A percentile compares a stretch with the other conserved stretches of the same genome.
Conservation (phyloP, 1,140 invertebrate genomes). For the Aradophagus sp. region DNA sequence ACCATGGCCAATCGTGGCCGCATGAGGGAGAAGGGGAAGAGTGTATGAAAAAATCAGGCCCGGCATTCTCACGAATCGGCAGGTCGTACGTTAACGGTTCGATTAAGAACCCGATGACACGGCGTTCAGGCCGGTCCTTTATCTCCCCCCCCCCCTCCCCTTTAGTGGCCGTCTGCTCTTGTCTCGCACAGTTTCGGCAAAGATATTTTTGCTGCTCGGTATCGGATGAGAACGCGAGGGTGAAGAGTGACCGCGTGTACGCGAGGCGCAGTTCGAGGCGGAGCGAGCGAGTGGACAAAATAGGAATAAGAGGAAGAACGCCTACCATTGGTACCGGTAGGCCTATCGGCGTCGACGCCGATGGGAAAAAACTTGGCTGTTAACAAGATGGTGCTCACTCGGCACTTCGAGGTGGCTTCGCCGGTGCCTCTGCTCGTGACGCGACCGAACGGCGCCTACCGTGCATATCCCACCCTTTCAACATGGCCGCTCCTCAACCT, state of each 20-base stretch:
- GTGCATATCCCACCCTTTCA: conserved; percentile 66
- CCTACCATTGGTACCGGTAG: conserved; percentile 68
- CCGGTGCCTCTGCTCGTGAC: conserved; percentile 54
- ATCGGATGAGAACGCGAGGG: conserved; percentile 40
- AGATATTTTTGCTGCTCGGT: conserved; percentile 11
- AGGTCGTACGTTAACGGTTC: conserved; percentile 48
- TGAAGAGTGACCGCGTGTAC: conserved; percentile 50
- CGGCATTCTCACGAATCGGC: conserved; percentile 46
- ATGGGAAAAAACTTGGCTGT: conserved; percentile 72
- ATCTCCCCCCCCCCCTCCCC: background rate
- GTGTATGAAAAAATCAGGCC: too few species aligned
- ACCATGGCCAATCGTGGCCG: background rate
- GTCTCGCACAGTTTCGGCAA: background rate
- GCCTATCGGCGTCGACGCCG: conserved; percentile 71
- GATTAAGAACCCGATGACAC: conserved; percentile 48
- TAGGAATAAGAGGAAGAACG: conserved; percentile 72
- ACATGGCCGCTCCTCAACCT: conserved; percentile 67
- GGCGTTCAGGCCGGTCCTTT: background rate
- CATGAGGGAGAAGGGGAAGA: too few species aligned
- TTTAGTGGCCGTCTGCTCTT: background rate
- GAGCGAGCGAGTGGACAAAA: conserved; percentile 71
- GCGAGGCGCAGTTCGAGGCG: conserved; percentile 62
- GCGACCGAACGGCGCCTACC: conserved; percentile 64
- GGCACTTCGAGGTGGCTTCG: conserved; percentile 60
- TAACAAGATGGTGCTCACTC: conserved; percentile 74